A percentile compares a stretch with the other conserved stretches of the same genome.
Conservation (phyloP, 1,140 invertebrate genomes). For the Arion vulgaris region DNA sequence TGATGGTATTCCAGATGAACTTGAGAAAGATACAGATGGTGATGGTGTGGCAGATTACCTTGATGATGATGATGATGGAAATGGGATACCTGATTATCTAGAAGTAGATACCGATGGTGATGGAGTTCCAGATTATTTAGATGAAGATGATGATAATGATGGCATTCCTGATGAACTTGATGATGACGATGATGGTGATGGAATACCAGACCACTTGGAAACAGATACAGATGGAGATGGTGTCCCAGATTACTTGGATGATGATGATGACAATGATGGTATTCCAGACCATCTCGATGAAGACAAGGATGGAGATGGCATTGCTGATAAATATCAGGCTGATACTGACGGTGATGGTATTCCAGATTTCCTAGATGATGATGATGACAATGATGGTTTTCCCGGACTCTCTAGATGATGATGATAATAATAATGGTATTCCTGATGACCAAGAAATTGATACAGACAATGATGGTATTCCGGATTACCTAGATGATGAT, state of each 20-base stretch:
- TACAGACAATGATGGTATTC: conserved; percentile 66
- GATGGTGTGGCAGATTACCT: conserved; percentile 54
- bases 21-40: conserved; percentile 56
- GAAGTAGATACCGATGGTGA: conserved; percentile 61
- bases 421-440: conserved; percentile 65
- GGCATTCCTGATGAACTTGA: conserved; percentile 56
- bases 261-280: conserved; percentile 60
- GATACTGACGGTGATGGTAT: conserved; percentile 56
- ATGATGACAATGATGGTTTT: conserved; percentile 66
- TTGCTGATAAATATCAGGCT: conserved; percentile 61
- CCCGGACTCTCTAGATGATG: conserved; percentile 59
- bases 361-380: conserved; percentile 54
- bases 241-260: conserved; percentile 60
- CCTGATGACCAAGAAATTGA: conserved; percentile 62
- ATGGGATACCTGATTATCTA: conserved; percentile 63
- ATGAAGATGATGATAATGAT: conserved; percentile 56
- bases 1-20: conserved; percentile 56
- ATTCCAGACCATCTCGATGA: conserved; percentile 62
- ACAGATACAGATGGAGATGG: conserved; percentile 65
- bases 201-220: conserved; percentile 63
- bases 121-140: conserved; percentile 61
- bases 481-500: conserved; percentile 61
- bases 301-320: conserved; percentile 61
- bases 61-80: conserved; percentile 63
- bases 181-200: conserved; percentile 60